Evolutionary conservation across 2,797 vertebrate species (phyloP).

Genomic region (Leptodactylus fallax): DNA sequence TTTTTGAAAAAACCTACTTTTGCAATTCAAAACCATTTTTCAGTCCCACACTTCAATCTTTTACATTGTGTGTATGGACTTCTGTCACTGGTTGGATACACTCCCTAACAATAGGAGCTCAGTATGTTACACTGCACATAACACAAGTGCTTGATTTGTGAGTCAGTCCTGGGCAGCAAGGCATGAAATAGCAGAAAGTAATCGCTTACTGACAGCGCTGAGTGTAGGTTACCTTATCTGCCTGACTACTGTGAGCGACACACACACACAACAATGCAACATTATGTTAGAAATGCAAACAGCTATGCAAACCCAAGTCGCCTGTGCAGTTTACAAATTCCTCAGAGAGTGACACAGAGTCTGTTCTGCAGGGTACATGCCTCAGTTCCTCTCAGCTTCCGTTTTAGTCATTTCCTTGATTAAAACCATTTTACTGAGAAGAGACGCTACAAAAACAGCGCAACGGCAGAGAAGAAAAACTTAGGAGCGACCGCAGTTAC

Average conservation of each 20-base stretch:
- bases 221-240: slow-evolving; percentile 49
- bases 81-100: background rate
- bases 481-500: slow-evolving; percentile 69
- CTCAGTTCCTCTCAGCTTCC: slow-evolving; percentile 74
- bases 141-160: slow-evolving; percentile 23
- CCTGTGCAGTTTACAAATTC: slow-evolving; percentile 59
- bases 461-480: slow-evolving; percentile 43
- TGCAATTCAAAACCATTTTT: background rate
- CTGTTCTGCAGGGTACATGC: slow-evolving; percentile 68
- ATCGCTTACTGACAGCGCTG: background rate
- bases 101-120: background rate
- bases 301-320: slow-evolving; percentile 33
- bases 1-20: background rate
- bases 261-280: slow-evolving; percentile 43
- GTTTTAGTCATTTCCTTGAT: slow-evolving; percentile 76
- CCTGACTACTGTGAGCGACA: slow-evolving; percentile 41
- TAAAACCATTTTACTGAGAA: slow-evolving; percentile 70
- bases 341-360: slow-evolving; percentile 64
- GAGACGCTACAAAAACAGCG: slow-evolving; percentile 7
- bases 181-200: slow-evolving; percentile 50
- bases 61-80: background rate
- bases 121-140: background rate
- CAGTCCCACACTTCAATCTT: background rate
- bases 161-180: slow-evolving; percentile 24
- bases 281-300: slow-evolving; percentile 26